Percentiles rank a stretch among this genome's conserved stretches.
Conservation (phyloP, 2,888 invertebrate species). For the Deilephila porcellus region DNA sequence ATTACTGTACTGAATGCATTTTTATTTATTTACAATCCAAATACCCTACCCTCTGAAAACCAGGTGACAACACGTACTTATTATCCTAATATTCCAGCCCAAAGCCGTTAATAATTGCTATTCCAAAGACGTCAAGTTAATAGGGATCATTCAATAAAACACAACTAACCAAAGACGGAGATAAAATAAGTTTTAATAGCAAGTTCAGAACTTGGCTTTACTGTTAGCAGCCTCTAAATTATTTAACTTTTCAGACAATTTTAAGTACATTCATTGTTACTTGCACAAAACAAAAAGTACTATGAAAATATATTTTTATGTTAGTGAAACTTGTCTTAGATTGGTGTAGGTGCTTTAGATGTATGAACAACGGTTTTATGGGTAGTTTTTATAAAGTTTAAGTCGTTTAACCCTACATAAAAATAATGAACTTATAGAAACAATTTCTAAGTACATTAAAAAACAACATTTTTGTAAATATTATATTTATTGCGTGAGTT, state of each 20-base stretch:
- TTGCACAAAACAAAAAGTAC: background rate
- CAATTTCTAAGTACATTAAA: background rate
- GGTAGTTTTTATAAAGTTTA: too few species aligned
- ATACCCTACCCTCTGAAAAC: too few species aligned
- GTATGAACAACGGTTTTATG: too few species aligned
- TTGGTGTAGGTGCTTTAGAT: too few species aligned
- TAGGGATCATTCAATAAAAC: background rate
- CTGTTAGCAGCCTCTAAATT: background rate
- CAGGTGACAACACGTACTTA: too few species aligned
- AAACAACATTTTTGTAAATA: background rate
- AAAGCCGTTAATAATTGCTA: background rate
- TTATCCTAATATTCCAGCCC: background rate
- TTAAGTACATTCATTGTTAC: slow-evolving; percentile 2
- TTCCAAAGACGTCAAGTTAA: background rate
- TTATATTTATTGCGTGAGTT: too few species aligned
- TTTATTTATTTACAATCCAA: too few species aligned
- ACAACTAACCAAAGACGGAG: background rate
- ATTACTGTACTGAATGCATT: too few species aligned
- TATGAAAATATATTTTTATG: background rate
- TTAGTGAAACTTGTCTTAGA: too few species aligned
- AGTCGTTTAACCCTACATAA: background rate
- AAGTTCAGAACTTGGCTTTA: background rate
- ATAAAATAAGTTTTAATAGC: background rate
- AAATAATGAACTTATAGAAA: too few species aligned
- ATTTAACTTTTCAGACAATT: slow-evolving; percentile 16